phyloP scores from a whole-genome alignment of 2,113 vertebrate genomes.

The Spizaetus ornatus region DNA sequence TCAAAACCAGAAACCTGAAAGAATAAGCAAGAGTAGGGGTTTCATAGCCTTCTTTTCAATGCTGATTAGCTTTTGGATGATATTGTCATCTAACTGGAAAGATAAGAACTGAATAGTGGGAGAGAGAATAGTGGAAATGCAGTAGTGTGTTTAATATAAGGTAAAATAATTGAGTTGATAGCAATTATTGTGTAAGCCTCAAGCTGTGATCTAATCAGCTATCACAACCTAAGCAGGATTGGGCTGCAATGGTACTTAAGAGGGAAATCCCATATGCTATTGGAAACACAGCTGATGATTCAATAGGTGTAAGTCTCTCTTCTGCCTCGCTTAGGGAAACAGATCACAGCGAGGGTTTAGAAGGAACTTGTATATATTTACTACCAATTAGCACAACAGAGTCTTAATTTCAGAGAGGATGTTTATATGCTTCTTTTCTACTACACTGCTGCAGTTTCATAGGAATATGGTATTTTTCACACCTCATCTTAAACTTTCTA shows the following conservation, averaged over 20 bases:
- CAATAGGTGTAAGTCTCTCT: background rate
- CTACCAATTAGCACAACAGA: background rate
- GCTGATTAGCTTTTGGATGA: background rate
- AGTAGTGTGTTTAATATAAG: background rate
- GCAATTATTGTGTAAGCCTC: slow-evolving; percentile 1
- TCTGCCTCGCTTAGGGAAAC: background rate
- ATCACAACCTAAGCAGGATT: slow-evolving; percentile 7
- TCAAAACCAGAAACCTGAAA: background rate
- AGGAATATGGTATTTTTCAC: background rate
- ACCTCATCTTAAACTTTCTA: background rate
- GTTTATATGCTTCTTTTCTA: background rate
- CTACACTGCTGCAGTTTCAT: background rate
- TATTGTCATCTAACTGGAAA: background rate
- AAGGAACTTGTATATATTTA: background rate
- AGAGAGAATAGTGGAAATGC: background rate
- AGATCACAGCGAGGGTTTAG: background rate
- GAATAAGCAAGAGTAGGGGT: background rate
- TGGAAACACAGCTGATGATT: background rate
- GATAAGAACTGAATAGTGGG: background rate
- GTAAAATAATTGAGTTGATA: slow-evolving; percentile 38
- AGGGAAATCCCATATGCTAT: background rate
- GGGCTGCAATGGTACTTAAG: background rate
- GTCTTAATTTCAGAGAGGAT: background rate
- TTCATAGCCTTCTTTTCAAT: background rate
- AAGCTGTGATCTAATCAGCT: slow-evolving; percentile 43